These are phyloP conservation scores for Hemicrepidius hirtus DNA, from an alignment of 2,888 invertebrate genomes.

Conservation along the genomic window DNA sequence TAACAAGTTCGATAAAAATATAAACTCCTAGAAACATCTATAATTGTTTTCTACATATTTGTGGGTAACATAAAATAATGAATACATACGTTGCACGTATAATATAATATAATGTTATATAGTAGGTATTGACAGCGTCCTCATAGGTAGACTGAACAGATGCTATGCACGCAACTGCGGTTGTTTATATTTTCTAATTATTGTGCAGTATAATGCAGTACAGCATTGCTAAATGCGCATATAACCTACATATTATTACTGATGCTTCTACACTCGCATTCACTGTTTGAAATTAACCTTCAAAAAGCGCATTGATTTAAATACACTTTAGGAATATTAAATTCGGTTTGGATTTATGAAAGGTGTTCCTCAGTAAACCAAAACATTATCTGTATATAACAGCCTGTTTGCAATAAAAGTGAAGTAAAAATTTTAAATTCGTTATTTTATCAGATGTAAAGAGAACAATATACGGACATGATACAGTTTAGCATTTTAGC, in stretches of 20 bases:
- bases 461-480: no score
- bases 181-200: constrained; percentile 35
- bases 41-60: constrained; percentile 2
- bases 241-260: constrained; percentile 30
- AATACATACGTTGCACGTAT: background rate
- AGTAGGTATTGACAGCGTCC: background rate
- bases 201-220: constrained; percentile 33
- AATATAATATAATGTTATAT: no score
- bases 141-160: background rate
- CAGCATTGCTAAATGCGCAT: constrained; percentile 31
- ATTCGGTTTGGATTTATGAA: no score
- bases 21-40: background rate
- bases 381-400: no score
- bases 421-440: no score
- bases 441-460: no score
- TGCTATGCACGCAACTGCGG: constrained; percentile 26
- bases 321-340: no score
- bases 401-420: no score
- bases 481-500: no score
- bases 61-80: background rate
- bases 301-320: no score
- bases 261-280: background rate
- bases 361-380: no score
- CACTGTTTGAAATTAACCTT: background rate
- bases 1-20: background rate